These are phyloP conservation scores for Hymenopus coronatus DNA, from an alignment of 2,888 invertebrate species.

Conservation along the genomic window DNA sequence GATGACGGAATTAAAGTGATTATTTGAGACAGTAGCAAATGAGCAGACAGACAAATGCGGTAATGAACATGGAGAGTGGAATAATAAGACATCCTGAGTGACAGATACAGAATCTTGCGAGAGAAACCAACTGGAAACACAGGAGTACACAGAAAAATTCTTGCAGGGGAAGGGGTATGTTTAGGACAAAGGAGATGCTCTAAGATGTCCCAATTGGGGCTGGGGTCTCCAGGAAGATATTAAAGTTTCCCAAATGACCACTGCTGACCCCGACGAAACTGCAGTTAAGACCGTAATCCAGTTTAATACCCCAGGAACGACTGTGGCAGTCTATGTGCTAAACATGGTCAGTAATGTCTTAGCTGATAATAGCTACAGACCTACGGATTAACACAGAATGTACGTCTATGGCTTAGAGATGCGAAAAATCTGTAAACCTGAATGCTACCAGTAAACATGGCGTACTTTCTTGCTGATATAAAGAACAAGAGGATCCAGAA, in stretches of 20 bases:
- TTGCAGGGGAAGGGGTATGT: neutral
- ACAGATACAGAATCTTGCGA: neutral
- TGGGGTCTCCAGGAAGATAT: neutral
- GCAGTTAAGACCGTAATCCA: neutral
- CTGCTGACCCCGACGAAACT: neutral
- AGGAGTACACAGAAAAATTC: neutral
- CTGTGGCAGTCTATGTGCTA: neutral
- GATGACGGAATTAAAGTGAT: neutral
- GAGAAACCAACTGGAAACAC: neutral
- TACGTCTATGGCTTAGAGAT: neutral
- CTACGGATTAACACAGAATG: neutral
- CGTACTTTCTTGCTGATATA: too few species aligned
- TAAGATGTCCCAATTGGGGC: neutral
- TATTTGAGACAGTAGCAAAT: neutral
- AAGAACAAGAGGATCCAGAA: too few species aligned
- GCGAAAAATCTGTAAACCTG: neutral
- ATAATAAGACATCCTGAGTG: neutral
- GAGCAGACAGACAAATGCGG: neutral
- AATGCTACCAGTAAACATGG: too few species aligned
- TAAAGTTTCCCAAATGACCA: neutral
- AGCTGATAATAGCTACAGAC: neutral
- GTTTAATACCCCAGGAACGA: neutral
- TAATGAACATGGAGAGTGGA: neutral
- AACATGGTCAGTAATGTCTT: neutral
- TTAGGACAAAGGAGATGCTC: neutral